These are phyloP conservation scores for Natrix natrix DNA, from an alignment of 2,797 vertebrate genomes.

Conservation along the genomic window DNA sequence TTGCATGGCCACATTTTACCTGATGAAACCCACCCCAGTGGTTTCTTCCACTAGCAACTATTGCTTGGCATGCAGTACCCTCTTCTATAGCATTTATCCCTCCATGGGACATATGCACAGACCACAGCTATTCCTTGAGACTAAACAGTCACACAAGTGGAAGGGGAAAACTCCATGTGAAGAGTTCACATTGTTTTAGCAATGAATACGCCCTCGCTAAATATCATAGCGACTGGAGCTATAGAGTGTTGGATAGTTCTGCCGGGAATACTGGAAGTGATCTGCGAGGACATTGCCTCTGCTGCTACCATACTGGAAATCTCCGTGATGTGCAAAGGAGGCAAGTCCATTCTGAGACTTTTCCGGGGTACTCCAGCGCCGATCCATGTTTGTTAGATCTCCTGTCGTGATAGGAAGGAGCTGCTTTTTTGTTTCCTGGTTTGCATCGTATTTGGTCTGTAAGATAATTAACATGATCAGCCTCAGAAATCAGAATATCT, in stretches of 20 bases:
- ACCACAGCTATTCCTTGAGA: neutral
- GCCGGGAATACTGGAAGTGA: constrained; percentile 89
- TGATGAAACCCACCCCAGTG: neutral
- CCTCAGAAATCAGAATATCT: neutral
- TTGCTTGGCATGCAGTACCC: constrained; percentile 6
- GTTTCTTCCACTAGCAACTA: neutral
- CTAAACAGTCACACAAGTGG: neutral
- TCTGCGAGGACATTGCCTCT: constrained; percentile 81
- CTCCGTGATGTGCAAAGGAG: constrained; percentile 75
- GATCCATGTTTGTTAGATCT: constrained; percentile 78
- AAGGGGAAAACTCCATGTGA: constrained; percentile 35
- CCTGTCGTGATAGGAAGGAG: constrained; percentile 81
- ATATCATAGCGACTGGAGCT: constrained; percentile 86
- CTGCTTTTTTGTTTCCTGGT: constrained; percentile 85
- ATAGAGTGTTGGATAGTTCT: constrained; percentile 78
- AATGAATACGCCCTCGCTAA: constrained; percentile 58
- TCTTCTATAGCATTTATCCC: constrained; percentile 14
- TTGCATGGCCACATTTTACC: constrained; percentile 1
- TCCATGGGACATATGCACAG: neutral
- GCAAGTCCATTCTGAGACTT: constrained; percentile 84
- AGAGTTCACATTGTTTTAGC: constrained; percentile 38
- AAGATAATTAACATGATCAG: constrained; percentile 8
- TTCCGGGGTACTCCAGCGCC: constrained; percentile 64
- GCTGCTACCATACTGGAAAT: constrained; percentile 80
- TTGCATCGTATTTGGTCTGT: constrained; percentile 92